A percentile compares a stretch with the other conserved stretches of the same genome.
phyloP scores from a whole-genome alignment of 2,797 vertebrate genomes.

The Hoplostethus mediterraneus region DNA sequence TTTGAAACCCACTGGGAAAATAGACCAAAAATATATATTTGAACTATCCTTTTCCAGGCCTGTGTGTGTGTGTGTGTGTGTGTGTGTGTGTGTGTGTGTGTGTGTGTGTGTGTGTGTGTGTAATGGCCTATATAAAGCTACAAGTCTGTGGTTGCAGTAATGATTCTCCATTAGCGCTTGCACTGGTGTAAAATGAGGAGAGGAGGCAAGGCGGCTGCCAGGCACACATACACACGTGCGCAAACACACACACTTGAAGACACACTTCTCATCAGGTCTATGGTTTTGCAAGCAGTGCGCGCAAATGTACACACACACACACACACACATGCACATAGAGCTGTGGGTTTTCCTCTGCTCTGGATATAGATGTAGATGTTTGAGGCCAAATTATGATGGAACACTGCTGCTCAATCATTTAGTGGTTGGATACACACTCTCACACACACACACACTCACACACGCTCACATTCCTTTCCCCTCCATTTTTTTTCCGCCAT shows the following conservation, averaged over 20 bases:
- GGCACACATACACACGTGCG: neutral
- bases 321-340: constrained; percentile 2
- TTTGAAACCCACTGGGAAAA: constrained; percentile 51
- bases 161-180: constrained; percentile 42
- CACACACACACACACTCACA: neutral
- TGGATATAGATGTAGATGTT: constrained; percentile 61
- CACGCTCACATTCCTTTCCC: constrained; percentile 52
- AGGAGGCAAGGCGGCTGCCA: neutral
- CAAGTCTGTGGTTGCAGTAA: constrained; percentile 40
- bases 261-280: constrained; percentile 30
- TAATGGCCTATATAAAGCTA: constrained; percentile 28
- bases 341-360: constrained; percentile 64
- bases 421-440: constrained; percentile 48
- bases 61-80: constrained; percentile 22
- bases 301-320: constrained; percentile 6
- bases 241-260: constrained; percentile 15
- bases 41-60: constrained; percentile 42
- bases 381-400: constrained; percentile 72
- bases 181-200: constrained; percentile 39
- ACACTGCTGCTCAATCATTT: constrained; percentile 73
- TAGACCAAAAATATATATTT: constrained; percentile 50
- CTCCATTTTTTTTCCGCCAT: constrained; percentile 46
- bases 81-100: constrained; percentile 22
- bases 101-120: constrained; percentile 18
- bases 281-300: constrained; percentile 22